Evolutionary conservation across 2,113 vertebrate genomes (phyloP).

Genomic region (Coryphaenoides rupestris): DNA sequence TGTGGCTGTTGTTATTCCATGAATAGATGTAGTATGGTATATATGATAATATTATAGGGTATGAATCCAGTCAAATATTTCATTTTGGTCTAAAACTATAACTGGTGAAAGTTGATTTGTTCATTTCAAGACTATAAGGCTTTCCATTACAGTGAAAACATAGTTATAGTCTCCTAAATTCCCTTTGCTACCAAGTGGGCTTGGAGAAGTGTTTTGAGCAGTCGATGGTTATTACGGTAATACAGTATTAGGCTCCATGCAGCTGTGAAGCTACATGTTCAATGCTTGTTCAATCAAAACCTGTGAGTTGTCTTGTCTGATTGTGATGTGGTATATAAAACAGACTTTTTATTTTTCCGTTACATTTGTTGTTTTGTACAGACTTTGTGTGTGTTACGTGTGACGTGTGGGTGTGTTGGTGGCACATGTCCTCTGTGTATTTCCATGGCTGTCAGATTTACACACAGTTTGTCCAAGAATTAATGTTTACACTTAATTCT

Average conservation of each 20-base stretch:
- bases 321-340: constrained; percentile 44
- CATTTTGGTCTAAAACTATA: constrained; percentile 34
- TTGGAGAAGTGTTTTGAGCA: constrained; percentile 35
- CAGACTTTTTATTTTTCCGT: constrained; percentile 28
- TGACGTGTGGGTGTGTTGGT: constrained; percentile 41
- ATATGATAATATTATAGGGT: constrained; percentile 35
- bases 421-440: constrained; percentile 36
- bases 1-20: constrained; percentile 61
- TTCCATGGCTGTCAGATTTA: constrained; percentile 33
- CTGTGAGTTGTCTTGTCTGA: constrained; percentile 64
- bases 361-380: constrained; percentile 33
- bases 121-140: constrained; percentile 11
- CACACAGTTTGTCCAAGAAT: background rate
- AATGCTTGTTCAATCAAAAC: constrained; percentile 57
- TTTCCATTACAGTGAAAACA: constrained; percentile 6
- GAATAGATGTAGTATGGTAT: constrained; percentile 55
- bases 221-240: constrained; percentile 45
- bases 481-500: constrained; percentile 29
- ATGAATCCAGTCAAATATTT: constrained; percentile 36
- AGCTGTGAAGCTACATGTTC: constrained; percentile 53
- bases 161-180: constrained; percentile 3
- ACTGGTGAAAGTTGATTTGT: constrained; percentile 12
- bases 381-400: constrained; percentile 19
- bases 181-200: constrained; percentile 19
- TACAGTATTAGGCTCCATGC: constrained; percentile 64